These are phyloP conservation scores for Cotesia chilonis DNA, from an alignment of 1,140 invertebrate genomes.

Conservation along the genomic window DNA sequence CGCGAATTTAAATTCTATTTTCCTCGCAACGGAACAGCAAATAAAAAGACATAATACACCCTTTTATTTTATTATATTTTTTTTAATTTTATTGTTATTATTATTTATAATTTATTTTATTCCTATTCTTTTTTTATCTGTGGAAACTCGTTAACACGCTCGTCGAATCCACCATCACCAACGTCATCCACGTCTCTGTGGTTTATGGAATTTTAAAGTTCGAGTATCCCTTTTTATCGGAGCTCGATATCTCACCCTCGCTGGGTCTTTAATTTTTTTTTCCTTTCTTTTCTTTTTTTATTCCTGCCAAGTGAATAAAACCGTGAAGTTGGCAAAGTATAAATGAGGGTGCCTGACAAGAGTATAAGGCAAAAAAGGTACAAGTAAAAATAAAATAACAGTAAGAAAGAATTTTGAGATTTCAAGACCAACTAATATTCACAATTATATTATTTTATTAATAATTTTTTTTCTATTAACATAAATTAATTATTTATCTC, in stretches of 20 bases:
- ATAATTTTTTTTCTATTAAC: too few species aligned
- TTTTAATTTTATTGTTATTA: constrained; percentile 11
- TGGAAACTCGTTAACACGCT: constrained; percentile 21
- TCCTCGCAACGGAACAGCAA: not conserved
- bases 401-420: too few species aligned
- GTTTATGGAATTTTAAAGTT: constrained; percentile 29
- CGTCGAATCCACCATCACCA: not conserved
- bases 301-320: constrained; percentile 14
- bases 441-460: too few species aligned
- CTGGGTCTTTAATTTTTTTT: not conserved
- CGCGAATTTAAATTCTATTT: constrained; percentile 29
- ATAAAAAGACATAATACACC: constrained; percentile 13
- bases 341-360: not conserved
- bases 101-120: not conserved
- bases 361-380: constrained; percentile 4
- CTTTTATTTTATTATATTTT: constrained; percentile 21
- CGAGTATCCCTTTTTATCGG: constrained; percentile 3
- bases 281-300: not conserved
- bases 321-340: constrained; percentile 2
- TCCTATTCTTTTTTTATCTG: not conserved
- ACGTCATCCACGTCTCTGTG: not conserved
- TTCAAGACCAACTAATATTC: too few species aligned
- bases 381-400: too few species aligned
- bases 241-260: constrained; percentile 14
- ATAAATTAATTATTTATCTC: too few species aligned